Evolutionary conservation across 2,888 invertebrate species (phyloP), one percentile per base, ranked within the genome.

Genomic region (Cybosia mesomella): DNA sequence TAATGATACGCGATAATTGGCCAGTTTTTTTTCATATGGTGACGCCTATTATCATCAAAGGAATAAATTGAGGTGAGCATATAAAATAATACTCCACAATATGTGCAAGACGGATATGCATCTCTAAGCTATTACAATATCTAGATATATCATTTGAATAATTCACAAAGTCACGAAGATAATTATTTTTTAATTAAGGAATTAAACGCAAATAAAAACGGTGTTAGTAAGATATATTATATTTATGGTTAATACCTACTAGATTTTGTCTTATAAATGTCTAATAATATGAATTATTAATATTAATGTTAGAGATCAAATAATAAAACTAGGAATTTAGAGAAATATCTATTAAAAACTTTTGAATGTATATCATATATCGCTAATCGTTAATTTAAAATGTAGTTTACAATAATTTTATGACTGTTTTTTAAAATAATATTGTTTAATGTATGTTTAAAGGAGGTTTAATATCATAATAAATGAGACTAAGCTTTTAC

Each of bases 261-360:
- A 67, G 18, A 66, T 78, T 39, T 55, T 64, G n/a, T 68, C 57
- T 65, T 62, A 69, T 70, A 74, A 72, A 76, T 66, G 67, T 70
- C 13, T 64, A 28, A 67, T 73, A 73, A 49, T 68, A 64, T 59
- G 64, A 71, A 71, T 70, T 68, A 72, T 68, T 58, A 59, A 70
- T 61, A 59, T 68, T 43, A 43, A 57, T 57, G 49, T 57, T 39
- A 66, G 28, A 55, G 36, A 15, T 49, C n/a, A n/a, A 1, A 49
- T 49, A 18, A n/a, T n/a, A 49, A 49, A 49, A 49, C 49, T n/a
- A 49, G 49, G 49, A 49, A 49, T 49, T 49, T 49, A 49, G 8
- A n/a, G n/a, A 49, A 49, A 49, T n/a, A 69, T 63, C 62, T 77
- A 74, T 67, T 71, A 68, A 66, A 70, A 70, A 60, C 66, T 67